phyloP scores from a whole-genome alignment of 2,797 vertebrate species.

The Esox lucius region DNA sequence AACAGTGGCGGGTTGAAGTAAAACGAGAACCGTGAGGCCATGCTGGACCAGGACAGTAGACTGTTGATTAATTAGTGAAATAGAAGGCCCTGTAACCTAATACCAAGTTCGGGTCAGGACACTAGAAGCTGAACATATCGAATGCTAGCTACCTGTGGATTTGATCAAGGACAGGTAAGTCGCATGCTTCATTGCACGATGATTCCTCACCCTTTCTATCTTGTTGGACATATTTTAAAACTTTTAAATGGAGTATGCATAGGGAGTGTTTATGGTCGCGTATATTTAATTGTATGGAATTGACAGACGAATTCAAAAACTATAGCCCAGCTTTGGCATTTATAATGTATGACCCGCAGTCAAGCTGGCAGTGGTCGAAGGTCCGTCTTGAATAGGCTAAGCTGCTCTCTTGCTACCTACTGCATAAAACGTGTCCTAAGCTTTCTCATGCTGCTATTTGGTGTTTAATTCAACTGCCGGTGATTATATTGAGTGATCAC shows the following conservation, averaged over 20 bases:
- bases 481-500: background rate
- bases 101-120: conserved; percentile 23
- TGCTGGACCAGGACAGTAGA: conserved; percentile 14
- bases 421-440: conserved; percentile 12
- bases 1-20: conserved; percentile 21
- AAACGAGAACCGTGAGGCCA: conserved; percentile 43
- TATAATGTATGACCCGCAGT: conserved; percentile 65
- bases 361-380: conserved; percentile 17
- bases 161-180: conserved; percentile 24
- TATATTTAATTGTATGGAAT: background rate
- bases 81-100: conserved; percentile 49
- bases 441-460: background rate
- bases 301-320: conserved; percentile 52
- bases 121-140: conserved; percentile 27
- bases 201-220: background rate
- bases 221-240: background rate
- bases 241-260: background rate
- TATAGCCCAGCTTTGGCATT: conserved; percentile 43
- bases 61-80: conserved; percentile 57
- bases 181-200: background rate
- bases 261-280: background rate
- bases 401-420: conserved; percentile 2
- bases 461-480: background rate
- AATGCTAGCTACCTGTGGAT: conserved; percentile 22
- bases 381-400: conserved; percentile 26